Evolutionary conservation across 2,797 vertebrate species (phyloP).

Genomic region (Mycteria americana): DNA sequence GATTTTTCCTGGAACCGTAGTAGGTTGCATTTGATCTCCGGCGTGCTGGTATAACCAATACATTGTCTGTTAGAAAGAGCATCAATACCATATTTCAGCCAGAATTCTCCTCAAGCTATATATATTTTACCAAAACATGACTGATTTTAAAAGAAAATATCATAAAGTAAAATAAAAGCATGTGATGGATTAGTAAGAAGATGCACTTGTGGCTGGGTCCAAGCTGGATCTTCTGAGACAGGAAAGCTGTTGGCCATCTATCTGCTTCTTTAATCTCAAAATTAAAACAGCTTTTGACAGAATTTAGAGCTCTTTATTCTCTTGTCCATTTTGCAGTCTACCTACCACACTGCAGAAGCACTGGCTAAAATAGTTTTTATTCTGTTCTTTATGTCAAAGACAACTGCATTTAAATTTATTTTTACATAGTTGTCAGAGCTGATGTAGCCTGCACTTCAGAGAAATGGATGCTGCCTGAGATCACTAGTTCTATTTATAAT

Average conservation of each 20-base stretch:
- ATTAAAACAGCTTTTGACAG: background rate
- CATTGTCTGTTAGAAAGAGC: background rate
- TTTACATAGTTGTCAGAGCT: background rate
- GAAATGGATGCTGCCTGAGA: background rate
- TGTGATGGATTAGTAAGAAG: background rate
- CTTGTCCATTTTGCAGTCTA: background rate
- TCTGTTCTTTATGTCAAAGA: background rate
- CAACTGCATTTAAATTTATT: background rate
- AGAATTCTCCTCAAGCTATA: background rate
- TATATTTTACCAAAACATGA: background rate
- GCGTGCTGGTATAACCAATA: background rate
- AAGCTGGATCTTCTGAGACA: background rate
- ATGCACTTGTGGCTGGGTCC: background rate
- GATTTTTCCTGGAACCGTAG: background rate
- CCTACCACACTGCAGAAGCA: background rate
- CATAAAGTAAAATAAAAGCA: background rate
- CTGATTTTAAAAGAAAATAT: background rate
- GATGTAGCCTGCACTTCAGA: background rate
- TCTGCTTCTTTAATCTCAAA: background rate
- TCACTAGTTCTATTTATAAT: background rate
- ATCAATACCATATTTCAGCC: background rate
- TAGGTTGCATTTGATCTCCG: background rate
- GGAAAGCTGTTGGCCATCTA: background rate
- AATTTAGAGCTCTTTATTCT: background rate
- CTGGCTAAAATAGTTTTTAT: background rate